Evolutionary conservation across 2,888 invertebrate species (phyloP).

Genomic region (Lithophane semibrunnea): DNA sequence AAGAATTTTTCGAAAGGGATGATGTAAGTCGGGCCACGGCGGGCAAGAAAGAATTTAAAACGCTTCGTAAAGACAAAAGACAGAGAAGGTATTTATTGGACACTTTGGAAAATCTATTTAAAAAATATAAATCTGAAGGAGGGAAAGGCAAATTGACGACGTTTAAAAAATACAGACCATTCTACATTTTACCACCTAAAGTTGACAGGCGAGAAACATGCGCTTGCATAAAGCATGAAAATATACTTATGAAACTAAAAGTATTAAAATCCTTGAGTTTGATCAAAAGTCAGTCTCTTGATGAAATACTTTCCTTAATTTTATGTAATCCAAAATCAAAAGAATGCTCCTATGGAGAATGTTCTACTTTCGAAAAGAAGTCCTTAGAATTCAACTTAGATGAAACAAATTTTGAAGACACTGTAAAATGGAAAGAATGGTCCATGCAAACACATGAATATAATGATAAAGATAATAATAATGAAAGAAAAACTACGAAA

Average conservation of each 20-base stretch:
- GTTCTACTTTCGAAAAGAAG: neutral
- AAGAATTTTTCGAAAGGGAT: constrained; percentile 1
- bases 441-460: no score
- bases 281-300: no score
- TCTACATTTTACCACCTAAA: constrained; percentile 1
- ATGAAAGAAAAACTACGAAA: neutral
- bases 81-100: constrained; percentile 1
- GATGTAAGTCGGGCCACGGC: neutral
- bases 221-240: neutral
- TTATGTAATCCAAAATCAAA: neutral
- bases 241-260: no score
- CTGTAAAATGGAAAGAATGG: no score
- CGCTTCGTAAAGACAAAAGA: neutral
- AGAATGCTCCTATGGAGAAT: neutral
- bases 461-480: no score
- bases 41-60: neutral
- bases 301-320: neutral
- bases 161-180: constrained; percentile 3
- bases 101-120: constrained; percentile 1
- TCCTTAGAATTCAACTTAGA: no score
- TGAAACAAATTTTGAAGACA: no score
- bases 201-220: constrained; percentile 3
- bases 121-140: neutral
- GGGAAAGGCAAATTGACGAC: neutral
- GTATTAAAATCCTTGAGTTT: no score